phyloP scores from a whole-genome alignment of 2,113 vertebrate genomes.

The Anhinga rufa region DNA sequence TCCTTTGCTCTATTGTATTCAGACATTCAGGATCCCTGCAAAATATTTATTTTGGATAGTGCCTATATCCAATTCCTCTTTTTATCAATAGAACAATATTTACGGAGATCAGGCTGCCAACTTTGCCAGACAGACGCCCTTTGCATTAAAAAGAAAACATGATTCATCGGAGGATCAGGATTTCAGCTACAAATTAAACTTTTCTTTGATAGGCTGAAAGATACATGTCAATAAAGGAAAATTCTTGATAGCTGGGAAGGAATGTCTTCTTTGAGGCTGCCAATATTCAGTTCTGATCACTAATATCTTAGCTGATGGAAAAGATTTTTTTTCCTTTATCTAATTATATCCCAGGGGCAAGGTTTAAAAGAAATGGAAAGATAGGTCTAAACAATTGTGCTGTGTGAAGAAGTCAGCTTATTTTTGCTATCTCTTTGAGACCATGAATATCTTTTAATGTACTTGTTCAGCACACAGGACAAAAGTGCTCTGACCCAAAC shows the following conservation, averaged over 20 bases:
- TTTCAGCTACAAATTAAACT: constrained; percentile 32
- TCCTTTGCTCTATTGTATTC: constrained; percentile 26
- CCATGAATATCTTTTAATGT: background rate
- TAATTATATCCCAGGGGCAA: constrained; percentile 1
- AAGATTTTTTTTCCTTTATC: background rate
- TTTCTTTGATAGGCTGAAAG: constrained; percentile 19
- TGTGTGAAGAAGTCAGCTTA: background rate
- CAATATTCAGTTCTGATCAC: constrained; percentile 15
- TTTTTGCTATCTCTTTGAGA: background rate
- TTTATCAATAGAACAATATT: constrained; percentile 61
- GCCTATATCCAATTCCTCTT: constrained; percentile 22
- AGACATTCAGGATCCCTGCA: constrained; percentile 10
- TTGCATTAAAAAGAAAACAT: constrained; percentile 34
- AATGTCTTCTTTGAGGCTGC: background rate
- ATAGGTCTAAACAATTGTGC: background rate
- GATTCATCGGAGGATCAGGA: background rate
- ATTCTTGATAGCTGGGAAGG: constrained; percentile 23
- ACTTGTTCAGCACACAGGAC: background rate
- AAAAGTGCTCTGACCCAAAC: background rate
- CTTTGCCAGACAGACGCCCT: constrained; percentile 46
- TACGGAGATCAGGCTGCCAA: constrained; percentile 13
- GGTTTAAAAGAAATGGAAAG: background rate
- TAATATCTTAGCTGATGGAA: constrained; percentile 8
- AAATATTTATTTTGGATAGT: constrained; percentile 55
- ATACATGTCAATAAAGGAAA: constrained; percentile 32